Evolutionary conservation across 1,140 invertebrate genomes (phyloP).

Genomic region (Drosophila virilis): DNA sequence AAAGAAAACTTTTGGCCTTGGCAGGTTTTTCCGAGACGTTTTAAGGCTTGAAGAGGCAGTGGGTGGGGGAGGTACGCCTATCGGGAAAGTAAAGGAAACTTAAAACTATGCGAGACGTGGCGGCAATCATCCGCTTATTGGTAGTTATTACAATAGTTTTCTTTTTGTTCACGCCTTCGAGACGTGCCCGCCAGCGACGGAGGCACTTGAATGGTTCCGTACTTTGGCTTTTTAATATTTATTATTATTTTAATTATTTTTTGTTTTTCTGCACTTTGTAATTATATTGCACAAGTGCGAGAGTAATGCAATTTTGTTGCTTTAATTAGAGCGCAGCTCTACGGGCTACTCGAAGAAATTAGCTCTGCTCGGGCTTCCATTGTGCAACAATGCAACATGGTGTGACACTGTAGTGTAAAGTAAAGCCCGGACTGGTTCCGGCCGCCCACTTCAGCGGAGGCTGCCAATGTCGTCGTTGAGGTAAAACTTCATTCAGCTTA

Average conservation of each 20-base stretch:
- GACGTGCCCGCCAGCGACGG: constrained; percentile 34
- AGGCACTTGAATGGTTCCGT: constrained; percentile 39
- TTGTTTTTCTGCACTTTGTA: constrained; percentile 34
- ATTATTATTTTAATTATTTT: constrained; percentile 8
- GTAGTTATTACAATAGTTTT: constrained; percentile 59
- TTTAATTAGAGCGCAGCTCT: constrained; percentile 57
- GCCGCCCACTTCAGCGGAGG: constrained; percentile 16
- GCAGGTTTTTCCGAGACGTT: background rate
- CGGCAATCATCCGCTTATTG: constrained; percentile 60
- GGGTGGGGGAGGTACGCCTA: background rate
- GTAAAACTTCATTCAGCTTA: constrained; percentile 64
- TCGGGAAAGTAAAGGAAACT: background rate
- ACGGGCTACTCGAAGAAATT: constrained; percentile 57
- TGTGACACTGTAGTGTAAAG: constrained; percentile 54
- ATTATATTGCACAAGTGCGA: constrained; percentile 61
- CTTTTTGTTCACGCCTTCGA: constrained; percentile 27
- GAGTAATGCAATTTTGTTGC: constrained; percentile 65
- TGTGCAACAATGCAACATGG: constrained; percentile 47
- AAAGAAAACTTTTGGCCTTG: constrained; percentile 44
- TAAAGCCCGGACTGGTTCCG: constrained; percentile 45
- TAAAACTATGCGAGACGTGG: constrained; percentile 27
- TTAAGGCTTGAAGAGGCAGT: background rate
- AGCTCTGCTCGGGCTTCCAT: constrained; percentile 27
- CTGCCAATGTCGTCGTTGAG: constrained; percentile 36
- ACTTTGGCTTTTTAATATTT: constrained; percentile 12